Conservation (phyloP, 2,797 vertebrate genomes). For the Hafferia zeledoni region DNA sequence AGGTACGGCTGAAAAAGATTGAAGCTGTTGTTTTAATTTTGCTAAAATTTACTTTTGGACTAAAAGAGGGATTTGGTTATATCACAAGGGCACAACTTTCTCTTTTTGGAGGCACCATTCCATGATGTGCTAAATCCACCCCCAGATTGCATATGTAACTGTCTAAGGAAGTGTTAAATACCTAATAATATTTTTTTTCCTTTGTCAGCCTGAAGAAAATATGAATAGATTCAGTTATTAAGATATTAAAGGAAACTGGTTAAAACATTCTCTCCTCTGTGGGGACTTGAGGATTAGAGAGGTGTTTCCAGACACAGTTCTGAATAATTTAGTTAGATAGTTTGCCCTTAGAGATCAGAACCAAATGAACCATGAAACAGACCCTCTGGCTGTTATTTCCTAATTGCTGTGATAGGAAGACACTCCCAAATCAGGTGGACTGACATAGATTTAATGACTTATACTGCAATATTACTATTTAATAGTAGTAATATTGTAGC, state of each 20-base stretch:
- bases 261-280: constrained; percentile 57
- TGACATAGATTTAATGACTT: constrained; percentile 64
- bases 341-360: constrained; percentile 66
- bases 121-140: not conserved
- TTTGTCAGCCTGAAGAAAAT: constrained; percentile 46
- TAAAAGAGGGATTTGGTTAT: not conserved
- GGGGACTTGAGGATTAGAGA: constrained; percentile 57
- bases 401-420: constrained; percentile 63
- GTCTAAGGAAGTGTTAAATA: constrained; percentile 28
- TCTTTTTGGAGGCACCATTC: not conserved
- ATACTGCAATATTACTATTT: constrained; percentile 53
- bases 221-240: constrained; percentile 60
- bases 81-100: not conserved
- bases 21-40: not conserved
- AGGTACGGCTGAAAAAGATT: not conserved
- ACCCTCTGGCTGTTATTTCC: constrained; percentile 61
- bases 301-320: constrained; percentile 55
- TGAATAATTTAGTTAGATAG: constrained; percentile 73
- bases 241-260: constrained; percentile 61
- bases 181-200: constrained; percentile 15
- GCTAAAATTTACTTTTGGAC: not conserved
- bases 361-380: constrained; percentile 69
- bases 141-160: not conserved
- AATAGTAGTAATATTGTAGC: not conserved
- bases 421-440: constrained; percentile 54